phyloP scores from a whole-genome alignment of 2,113 vertebrate genomes.

The Condylura cristata region DNA sequence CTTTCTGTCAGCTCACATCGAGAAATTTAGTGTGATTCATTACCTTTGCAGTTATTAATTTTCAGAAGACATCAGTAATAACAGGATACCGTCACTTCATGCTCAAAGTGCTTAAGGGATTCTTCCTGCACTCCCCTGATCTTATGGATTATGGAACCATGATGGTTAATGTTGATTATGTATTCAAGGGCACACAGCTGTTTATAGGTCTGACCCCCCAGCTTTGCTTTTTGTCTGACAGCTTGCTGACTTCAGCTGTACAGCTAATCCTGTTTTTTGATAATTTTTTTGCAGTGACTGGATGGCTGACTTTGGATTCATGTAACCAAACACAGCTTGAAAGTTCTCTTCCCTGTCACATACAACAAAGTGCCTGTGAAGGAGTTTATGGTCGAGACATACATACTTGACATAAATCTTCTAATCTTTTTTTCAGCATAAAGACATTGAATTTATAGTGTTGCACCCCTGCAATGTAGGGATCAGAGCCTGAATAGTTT shows the following conservation, averaged over 20 bases:
- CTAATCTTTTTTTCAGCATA: conserved; percentile 50
- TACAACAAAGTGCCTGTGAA: conserved; percentile 38
- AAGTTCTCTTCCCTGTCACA: not conserved
- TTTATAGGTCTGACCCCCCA: not conserved
- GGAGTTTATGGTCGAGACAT: conserved; percentile 50
- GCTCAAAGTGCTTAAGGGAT: not conserved
- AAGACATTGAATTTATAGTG: conserved; percentile 46
- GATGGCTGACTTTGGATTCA: conserved; percentile 58
- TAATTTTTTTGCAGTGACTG: not conserved
- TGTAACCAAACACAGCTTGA: conserved; percentile 63
- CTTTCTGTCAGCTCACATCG: not conserved
- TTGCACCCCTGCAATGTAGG: not conserved
- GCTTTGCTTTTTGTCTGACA: conserved; percentile 37
- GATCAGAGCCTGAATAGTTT: conserved; percentile 73
- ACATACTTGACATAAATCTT: not conserved
- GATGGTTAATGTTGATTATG: not conserved
- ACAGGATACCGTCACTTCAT: not conserved
- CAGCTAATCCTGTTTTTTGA: conserved; percentile 36
- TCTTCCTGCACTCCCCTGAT: rapidly evolving
- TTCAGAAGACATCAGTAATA: not conserved
- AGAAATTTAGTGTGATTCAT: conserved; percentile 2
- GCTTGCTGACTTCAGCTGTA: conserved; percentile 15
- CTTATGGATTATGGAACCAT: not conserved
- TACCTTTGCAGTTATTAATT: conserved; percentile 33
- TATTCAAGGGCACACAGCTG: not conserved